Evolutionary conservation across 2,888 invertebrate species (phyloP).

Genomic region (Brenthis hecate): DNA sequence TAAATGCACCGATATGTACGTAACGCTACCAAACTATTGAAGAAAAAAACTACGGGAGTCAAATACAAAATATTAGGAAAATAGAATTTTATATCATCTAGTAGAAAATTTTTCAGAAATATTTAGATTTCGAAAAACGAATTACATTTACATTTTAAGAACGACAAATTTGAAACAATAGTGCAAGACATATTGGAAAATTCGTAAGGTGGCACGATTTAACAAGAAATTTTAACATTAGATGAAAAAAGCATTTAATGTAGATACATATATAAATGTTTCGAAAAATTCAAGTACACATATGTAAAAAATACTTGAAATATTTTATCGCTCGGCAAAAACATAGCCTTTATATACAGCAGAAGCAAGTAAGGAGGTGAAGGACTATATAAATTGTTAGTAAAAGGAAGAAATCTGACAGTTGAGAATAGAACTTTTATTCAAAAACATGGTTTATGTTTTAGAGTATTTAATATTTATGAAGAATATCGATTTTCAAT

Average conservation of each 20-base stretch:
- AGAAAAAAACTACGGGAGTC: constrained; percentile 68
- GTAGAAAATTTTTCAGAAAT: constrained; percentile 71
- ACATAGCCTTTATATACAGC: constrained; percentile 62
- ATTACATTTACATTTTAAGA: constrained; percentile 14
- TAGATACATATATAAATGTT: constrained; percentile 52
- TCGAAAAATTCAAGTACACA: constrained; percentile 58
- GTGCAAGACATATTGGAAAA: constrained; percentile 38
- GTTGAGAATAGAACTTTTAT: neutral
- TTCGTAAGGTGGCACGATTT: constrained; percentile 36
- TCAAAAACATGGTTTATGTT: neutral
- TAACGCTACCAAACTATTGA: constrained; percentile 75
- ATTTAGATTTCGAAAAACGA: constrained; percentile 44
- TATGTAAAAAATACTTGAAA: constrained; percentile 46
- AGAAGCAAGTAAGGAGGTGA: constrained; percentile 52
- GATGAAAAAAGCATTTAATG: constrained; percentile 31
- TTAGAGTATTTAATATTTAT: neutral
- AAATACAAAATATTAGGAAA: constrained; percentile 78
- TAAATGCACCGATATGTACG: constrained; percentile 76
- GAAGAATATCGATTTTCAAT: too few species aligned
- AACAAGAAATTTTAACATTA: constrained; percentile 42
- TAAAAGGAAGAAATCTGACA: constrained; percentile 14
- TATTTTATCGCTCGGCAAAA: constrained; percentile 47
- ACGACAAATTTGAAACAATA: constrained; percentile 39
- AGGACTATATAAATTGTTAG: constrained; percentile 46
- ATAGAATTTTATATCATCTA: constrained; percentile 71